Percentiles rank a stretch among this genome's conserved stretches.
Evolutionary conservation across 2,888 invertebrate species (phyloP).

Genomic region (Rhopalosiphum nymphaeae): DNA sequence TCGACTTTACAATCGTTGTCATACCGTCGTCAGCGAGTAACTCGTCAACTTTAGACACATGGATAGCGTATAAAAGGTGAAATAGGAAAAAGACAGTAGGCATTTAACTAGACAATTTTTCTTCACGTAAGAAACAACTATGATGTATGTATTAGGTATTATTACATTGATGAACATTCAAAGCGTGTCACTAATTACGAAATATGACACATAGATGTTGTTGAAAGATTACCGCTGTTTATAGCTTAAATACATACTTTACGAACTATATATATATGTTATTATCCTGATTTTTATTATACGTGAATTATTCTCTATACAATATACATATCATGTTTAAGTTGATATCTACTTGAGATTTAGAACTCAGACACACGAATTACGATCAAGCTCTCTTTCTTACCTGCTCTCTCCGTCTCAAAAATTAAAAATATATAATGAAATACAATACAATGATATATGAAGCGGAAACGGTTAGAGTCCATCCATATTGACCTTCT

Average conservation of each 20-base stretch:
- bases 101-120: too few species aligned
- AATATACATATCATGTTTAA: not conserved
- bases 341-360: not conserved
- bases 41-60: not conserved
- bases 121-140: not conserved
- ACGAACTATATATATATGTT: too few species aligned
- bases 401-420: not conserved
- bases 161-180: not conserved
- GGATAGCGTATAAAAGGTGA: not conserved
- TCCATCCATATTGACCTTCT: not conserved
- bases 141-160: not conserved
- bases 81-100: not conserved
- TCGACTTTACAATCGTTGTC: not conserved
- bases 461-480: not conserved
- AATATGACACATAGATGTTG: constrained; percentile 17
- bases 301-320: not conserved
- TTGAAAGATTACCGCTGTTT: not conserved
- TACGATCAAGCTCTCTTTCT: not conserved
- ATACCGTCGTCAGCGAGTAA: not conserved
- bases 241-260: not conserved
- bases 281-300: too few species aligned
- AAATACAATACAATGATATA: not conserved
- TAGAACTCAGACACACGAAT: not conserved
- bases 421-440: not conserved
- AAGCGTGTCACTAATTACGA: not conserved